Base-by-base conservation (phyloP, 2,113 vertebrate genomes). In the Holacanthus passer region DNA sequence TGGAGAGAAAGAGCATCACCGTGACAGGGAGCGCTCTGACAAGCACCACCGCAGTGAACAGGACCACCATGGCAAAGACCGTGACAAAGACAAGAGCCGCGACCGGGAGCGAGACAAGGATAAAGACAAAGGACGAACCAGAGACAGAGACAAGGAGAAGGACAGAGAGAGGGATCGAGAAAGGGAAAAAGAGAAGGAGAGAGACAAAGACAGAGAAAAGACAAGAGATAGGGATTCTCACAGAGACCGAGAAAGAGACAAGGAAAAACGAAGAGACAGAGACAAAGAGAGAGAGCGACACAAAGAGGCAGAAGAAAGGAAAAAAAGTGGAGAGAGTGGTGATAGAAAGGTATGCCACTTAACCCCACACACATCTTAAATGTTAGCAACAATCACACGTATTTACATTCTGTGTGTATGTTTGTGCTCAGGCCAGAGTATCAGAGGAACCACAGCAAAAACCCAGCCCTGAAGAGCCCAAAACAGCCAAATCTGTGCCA, bases 101-200 rank as follows among this genome's bases (percentile, higher is more conserved):
- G 95, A 96, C 12, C 76, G 58, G 56, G 95, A 95, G 80, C 91
- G 86, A 73, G 95, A 95, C 29, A 93, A 82, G 56, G 90, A 91
- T 0, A 83, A 70, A 39, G 91, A 93, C 63, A 92, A 85, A 79
- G 90, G 79, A 22, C 94, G 92, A 27, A 88, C 89, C 0, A 83
- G 73, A 17, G 94, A 96, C 6, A 89, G 14, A 27, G 90, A 90
- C 9, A 89, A 74, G 76, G 96, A 86, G 0, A 90, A 81, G 22
- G 89, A 90, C 5, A 75, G 43, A 60, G 90, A 91, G 2, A 84
- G 58, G 89, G 90, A 91, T 8, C 85, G 45, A 56, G 93, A 91
- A 0, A 84, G 60, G 35, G 94, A 94, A 0, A 92, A 71, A 48
- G 94, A 93, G 41, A 92, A 84, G 56, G 91, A 84, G 29, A 83